These are phyloP conservation scores for Caenorhabditis inopinata DNA, from an alignment of 1,140 invertebrate species.

Conservation along the genomic window DNA sequence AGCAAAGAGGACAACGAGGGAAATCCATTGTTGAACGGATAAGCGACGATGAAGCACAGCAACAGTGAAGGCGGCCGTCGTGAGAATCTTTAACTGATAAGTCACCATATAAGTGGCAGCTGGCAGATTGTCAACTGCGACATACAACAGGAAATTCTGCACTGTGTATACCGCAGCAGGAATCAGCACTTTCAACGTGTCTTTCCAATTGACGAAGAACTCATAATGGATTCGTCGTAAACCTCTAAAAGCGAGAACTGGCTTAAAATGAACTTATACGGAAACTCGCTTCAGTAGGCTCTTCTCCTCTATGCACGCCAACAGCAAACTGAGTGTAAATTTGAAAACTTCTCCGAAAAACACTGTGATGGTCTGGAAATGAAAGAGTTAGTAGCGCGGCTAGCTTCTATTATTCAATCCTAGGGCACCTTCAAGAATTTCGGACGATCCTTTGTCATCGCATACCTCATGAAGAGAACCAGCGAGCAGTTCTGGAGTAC, in stretches of 20 bases:
- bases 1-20: constrained; percentile 79
- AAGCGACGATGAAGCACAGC: constrained; percentile 80
- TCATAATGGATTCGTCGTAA: constrained; percentile 11
- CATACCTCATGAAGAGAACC: constrained; percentile 63
- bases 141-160: constrained; percentile 95
- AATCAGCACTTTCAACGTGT: constrained; percentile 85
- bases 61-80: constrained; percentile 94
- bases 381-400: not conserved
- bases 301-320: constrained; percentile 78
- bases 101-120: constrained; percentile 98
- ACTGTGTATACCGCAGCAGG: constrained; percentile 91
- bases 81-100: constrained; percentile 96
- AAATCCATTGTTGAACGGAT: constrained; percentile 80
- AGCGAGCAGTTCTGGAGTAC: constrained; percentile 64
- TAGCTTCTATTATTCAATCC: not conserved
- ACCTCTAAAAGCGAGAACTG: constrained; percentile 2
- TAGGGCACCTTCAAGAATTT: constrained; percentile 57
- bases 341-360: constrained; percentile 91
- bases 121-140: constrained; percentile 94
- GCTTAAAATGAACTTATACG: no score
- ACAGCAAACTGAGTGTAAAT: constrained; percentile 78
- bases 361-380: constrained; percentile 74
- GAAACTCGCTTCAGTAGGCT: constrained; percentile 67
- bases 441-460: constrained; percentile 51
- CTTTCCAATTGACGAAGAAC: constrained; percentile 71